Percentiles rank a stretch among this genome's conserved stretches.
phyloP scores from a whole-genome alignment of 2,888 invertebrate genomes.

The Latrodectus elegans region DNA sequence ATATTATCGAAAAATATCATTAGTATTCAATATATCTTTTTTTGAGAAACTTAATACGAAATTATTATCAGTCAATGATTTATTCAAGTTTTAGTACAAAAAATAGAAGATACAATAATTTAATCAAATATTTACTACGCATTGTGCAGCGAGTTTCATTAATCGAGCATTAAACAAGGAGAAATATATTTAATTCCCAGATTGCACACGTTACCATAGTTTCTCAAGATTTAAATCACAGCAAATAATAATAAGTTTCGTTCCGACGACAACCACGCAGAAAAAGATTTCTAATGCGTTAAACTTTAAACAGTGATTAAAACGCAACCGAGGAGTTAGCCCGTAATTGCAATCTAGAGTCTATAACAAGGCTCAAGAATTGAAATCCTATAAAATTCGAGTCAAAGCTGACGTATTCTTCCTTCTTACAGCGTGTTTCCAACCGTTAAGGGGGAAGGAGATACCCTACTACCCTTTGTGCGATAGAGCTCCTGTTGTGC shows the following conservation, averaged over 20 bases:
- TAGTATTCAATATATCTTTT: too few species aligned
- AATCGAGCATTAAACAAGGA: conserved; percentile 10
- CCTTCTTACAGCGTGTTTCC: conserved; percentile 6
- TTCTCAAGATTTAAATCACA: background rate
- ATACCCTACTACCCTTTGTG: conserved; percentile 16
- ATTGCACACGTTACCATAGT: background rate
- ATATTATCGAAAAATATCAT: too few species aligned
- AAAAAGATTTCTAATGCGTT: background rate
- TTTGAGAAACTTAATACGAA: too few species aligned
- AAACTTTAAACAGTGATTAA: background rate
- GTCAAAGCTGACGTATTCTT: background rate
- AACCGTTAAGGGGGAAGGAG: conserved; percentile 18
- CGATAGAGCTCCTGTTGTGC: conserved; percentile 31
- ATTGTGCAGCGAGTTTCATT: too few species aligned
- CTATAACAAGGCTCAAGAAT: conserved; percentile 18
- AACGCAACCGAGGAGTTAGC: background rate
- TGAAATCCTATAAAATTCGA: conserved; percentile 44
- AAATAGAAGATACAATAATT: too few species aligned
- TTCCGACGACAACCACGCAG: background rate
- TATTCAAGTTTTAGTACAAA: too few species aligned
- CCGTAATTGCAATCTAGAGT: background rate
- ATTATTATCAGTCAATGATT: too few species aligned
- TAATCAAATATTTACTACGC: too few species aligned
- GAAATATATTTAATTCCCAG: too few species aligned
- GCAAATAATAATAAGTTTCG: background rate